Percentiles rank a stretch among this genome's conserved stretches.
Evolutionary conservation across 2,113 vertebrate genomes (phyloP).

Genomic region (Oryzias curvinotus): DNA sequence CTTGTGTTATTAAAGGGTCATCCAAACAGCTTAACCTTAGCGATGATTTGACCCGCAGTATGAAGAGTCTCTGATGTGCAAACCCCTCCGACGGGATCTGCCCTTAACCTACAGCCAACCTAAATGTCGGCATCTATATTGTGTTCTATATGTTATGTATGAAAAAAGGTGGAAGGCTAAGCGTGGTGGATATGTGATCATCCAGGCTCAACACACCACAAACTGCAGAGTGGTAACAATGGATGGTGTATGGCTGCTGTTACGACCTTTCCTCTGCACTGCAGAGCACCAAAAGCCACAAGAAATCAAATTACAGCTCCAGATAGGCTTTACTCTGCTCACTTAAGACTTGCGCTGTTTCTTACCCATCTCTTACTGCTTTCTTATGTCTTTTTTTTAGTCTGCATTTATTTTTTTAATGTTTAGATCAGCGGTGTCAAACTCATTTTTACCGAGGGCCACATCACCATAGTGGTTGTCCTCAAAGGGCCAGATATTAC

Average conservation of each 20-base stretch:
- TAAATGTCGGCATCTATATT: constrained; percentile 34
- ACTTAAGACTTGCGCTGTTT: constrained; percentile 16
- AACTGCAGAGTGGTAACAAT: constrained; percentile 57
- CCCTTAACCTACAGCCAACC: constrained; percentile 25
- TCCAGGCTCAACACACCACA: constrained; percentile 61
- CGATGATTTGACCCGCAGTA: constrained; percentile 2
- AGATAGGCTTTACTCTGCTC: constrained; percentile 54
- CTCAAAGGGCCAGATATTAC: too few species aligned
- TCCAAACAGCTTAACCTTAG: constrained; percentile 30
- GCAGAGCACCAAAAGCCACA: constrained; percentile 59
- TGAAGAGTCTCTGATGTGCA: constrained; percentile 6
- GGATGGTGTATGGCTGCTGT: constrained; percentile 66
- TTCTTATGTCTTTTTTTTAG: constrained; percentile 4
- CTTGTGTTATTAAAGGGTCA: constrained; percentile 15
- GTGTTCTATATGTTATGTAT: constrained; percentile 46
- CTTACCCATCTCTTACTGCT: constrained; percentile 10
- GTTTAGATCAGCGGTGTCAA: too few species aligned
- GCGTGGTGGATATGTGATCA: constrained; percentile 55
- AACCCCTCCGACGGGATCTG: constrained; percentile 9
- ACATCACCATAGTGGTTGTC: too few species aligned
- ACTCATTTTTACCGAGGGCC: too few species aligned
- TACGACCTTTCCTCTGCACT: constrained; percentile 55
- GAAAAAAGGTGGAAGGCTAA: constrained; percentile 49
- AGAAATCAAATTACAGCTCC: constrained; percentile 71
- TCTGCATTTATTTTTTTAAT: too few species aligned